Evolutionary conservation across 2,888 invertebrate genomes (phyloP).

Genomic region (Sphaerophoria taeniata): DNA sequence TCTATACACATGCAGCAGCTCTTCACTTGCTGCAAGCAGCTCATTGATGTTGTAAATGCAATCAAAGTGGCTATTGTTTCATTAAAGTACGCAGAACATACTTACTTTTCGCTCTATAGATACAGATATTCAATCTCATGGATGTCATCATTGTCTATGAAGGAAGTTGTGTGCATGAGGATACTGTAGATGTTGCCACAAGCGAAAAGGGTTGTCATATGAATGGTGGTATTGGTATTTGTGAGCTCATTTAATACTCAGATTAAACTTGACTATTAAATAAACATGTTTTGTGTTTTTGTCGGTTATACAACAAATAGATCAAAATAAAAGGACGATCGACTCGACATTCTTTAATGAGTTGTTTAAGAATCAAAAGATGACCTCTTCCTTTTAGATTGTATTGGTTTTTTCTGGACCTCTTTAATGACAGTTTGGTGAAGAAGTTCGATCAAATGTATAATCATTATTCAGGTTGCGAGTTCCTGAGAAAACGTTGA

Average conservation of each 20-base stretch:
- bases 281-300: conserved; percentile 66
- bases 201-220: not conserved
- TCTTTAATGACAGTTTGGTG: too few species aligned
- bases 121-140: not conserved
- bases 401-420: too few species aligned
- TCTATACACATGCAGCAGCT: conserved; percentile 31
- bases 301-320: conserved; percentile 13
- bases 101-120: not conserved
- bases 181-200: not conserved
- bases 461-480: too few species aligned
- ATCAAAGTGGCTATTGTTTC: conserved; percentile 74
- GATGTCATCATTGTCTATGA: conserved; percentile 1
- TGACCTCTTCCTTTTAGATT: not conserved
- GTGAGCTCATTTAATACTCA: conserved; percentile 50
- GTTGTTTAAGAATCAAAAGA: not conserved
- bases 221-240: not conserved
- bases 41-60: conserved; percentile 74
- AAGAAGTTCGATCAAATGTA: too few species aligned
- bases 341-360: conserved; percentile 1
- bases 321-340: not conserved
- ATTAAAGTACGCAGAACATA: conserved; percentile 61
- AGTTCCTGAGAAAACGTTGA: too few species aligned
- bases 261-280: conserved; percentile 68
- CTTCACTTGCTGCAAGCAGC: conserved; percentile 50
- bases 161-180: not conserved